Evolutionary conservation across 2,113 vertebrate genomes (phyloP).

Genomic region (Aptenodytes patagonicus): DNA sequence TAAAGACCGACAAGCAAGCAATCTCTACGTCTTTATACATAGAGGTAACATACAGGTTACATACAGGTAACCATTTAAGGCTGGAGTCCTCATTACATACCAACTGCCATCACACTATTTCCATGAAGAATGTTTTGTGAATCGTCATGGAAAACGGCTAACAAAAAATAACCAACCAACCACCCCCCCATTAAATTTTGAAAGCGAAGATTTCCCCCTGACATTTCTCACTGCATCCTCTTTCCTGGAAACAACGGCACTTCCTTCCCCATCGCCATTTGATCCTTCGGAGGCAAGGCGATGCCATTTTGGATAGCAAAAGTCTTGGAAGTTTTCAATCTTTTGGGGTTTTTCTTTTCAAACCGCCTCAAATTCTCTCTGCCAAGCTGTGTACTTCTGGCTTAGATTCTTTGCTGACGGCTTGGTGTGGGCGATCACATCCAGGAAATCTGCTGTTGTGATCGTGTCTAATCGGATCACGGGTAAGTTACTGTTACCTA

Average conservation of each 20-base stretch:
- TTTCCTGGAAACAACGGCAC: neutral
- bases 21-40: neutral
- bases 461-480: slow-evolving; percentile 83
- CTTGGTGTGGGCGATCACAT: slow-evolving; percentile 89
- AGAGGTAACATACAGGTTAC: too few relatives aligned
- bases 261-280: neutral
- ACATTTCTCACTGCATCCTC: neutral
- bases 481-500: slow-evolving; percentile 69
- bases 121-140: neutral
- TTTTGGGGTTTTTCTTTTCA: slow-evolving; percentile 38
- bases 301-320: neutral
- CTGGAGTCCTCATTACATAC: neutral
- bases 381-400: slow-evolving; percentile 87
- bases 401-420: slow-evolving; percentile 85
- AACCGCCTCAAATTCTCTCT: slow-evolving; percentile 89
- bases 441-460: slow-evolving; percentile 86
- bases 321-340: neutral
- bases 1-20: neutral
- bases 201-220: neutral
- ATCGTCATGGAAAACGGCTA: neutral
- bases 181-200: neutral
- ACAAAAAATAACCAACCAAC: neutral
- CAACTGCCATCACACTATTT: neutral
- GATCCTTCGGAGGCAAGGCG: neutral
- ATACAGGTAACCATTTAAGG: too few relatives aligned